Conservation (phyloP, 2,113 vertebrate species). For the Neodontobutis hainanensis region DNA sequence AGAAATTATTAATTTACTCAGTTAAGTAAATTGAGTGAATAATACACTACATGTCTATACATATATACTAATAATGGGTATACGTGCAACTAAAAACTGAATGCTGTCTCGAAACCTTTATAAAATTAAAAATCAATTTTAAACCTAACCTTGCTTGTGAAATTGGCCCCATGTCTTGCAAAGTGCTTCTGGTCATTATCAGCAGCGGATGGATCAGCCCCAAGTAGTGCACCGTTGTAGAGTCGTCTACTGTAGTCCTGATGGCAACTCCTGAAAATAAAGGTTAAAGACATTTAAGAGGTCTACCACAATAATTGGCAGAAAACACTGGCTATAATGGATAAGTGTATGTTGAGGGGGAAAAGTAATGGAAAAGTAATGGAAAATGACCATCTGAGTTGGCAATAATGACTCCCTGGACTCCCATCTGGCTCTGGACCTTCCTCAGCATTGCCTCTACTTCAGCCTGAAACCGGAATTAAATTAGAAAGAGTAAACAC, state of each 20-base stretch:
- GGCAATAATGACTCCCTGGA: conserved; percentile 94
- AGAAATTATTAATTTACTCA: no score
- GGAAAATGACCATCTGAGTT: conserved; percentile 84
- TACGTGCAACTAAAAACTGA: no score
- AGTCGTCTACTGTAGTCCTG: background rate
- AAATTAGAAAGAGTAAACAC: no score
- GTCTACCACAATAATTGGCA: no score
- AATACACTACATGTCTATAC: no score
- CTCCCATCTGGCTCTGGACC: conserved; percentile 92
- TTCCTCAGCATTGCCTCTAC: conserved; percentile 94
- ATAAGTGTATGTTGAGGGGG: no score
- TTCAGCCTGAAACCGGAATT: conserved; percentile 89
- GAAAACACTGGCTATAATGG: no score
- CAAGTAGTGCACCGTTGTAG: background rate
- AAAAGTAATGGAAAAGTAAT: background rate
- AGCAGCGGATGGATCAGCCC: background rate
- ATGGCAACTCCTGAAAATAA: background rate
- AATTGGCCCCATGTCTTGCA: background rate
- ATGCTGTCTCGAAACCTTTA: no score
- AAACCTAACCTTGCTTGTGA: background rate
- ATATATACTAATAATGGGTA: no score
- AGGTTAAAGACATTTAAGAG: no score
- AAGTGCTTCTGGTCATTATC: background rate
- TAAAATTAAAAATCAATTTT: background rate
- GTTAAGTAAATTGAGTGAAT: no score